Percentiles rank a stretch among this genome's conserved stretches.
Conservation (phyloP, 2,113 vertebrate genomes). For the Chamaetylas fuelleborni region DNA sequence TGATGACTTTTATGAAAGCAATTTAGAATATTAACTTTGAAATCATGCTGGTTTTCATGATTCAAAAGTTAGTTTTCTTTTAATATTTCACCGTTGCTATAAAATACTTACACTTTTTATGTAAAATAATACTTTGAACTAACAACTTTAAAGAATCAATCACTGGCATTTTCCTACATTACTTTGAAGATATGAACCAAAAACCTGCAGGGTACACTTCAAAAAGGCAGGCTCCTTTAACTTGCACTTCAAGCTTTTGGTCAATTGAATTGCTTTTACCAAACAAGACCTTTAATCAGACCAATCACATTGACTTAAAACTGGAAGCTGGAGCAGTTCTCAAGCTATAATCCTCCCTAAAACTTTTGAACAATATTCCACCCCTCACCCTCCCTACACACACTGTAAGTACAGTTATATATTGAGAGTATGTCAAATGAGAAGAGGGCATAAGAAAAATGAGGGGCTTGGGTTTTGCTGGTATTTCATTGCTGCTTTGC, state of each 20-base stretch:
- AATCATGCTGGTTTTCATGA: constrained; percentile 60
- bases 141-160: constrained; percentile 76
- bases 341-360: constrained; percentile 55
- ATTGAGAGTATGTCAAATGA: neutral
- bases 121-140: constrained; percentile 79
- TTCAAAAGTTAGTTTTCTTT: constrained; percentile 59
- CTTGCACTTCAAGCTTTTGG: constrained; percentile 59
- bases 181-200: constrained; percentile 70
- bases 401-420: neutral
- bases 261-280: constrained; percentile 69
- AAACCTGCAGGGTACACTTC: constrained; percentile 73
- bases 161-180: constrained; percentile 65
- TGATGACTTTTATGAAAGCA: constrained; percentile 54
- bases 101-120: constrained; percentile 71
- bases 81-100: constrained; percentile 62
- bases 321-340: constrained; percentile 32
- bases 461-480: neutral
- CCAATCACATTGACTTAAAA: constrained; percentile 43
- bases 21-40: constrained; percentile 70
- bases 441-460: neutral
- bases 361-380: neutral
- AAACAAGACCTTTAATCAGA: constrained; percentile 73
- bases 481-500: neutral
- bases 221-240: constrained; percentile 59
- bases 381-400: neutral